Evolutionary conservation across 2,888 invertebrate species (phyloP), one percentile per base, ranked within the genome.

Genomic region (Heliconius ismenius): DNA sequence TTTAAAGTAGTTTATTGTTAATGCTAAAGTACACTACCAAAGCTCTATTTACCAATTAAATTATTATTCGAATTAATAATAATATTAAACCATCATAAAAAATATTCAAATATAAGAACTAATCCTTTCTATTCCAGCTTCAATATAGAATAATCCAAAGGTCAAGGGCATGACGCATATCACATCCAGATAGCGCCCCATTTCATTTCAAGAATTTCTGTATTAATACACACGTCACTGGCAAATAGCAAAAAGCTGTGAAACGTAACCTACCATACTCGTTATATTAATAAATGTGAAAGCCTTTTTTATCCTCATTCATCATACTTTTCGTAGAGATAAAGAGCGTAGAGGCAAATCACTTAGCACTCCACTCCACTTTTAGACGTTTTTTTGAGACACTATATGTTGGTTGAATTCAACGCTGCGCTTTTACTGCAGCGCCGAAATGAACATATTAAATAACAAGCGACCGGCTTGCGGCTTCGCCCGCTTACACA

Each of bases 201-300:
- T 70, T 70, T 58, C 70, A 70, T 54, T 70, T n/a, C n/a, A 58
- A 68, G 68, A 75, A 60, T 70, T 58, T 70, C 70, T 58, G 70
- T 32, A 24, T 7, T 43, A 67, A 67, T 24, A 65, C 39, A 67
- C 32, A 70, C 70, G 32, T 70, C 32, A 70, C 70, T n/a, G 54
- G 58, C 54, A 70, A 28, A 28, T n/a, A 70, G 32, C 39, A 24
- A 65, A 65, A 65, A 65, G 65, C 65, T 65, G 36, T 24, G 39
- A 1, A 32, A 64, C 54, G 54, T 15, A 4, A 62, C 60, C 24
- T 24, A 26, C 60, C 60, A 36, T 39, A 39, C 24, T 32, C 32
- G 64, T 21, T 1, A 10, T 64, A 32, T 39, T 24, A 39, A 62
- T 62, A 24, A 24, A 4, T 24, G 7, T 4, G 26, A 26, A 15